phyloP scores from a whole-genome alignment of 1,140 invertebrate genomes.

The Lucilia sericata region DNA sequence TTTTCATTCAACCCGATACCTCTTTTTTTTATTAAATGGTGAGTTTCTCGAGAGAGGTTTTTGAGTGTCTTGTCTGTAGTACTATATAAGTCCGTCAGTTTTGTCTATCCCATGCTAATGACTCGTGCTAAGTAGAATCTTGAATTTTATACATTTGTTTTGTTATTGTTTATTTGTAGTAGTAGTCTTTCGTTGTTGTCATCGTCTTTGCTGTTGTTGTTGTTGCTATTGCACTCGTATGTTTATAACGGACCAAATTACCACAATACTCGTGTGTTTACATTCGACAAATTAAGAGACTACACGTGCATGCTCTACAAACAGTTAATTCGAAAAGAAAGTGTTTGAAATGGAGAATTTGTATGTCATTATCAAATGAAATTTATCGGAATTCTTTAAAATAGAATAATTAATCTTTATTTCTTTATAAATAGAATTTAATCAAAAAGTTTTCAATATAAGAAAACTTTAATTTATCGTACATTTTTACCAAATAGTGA shows the following conservation, averaged over 20 bases:
- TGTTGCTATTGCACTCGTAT: not conserved
- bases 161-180: too few species aligned
- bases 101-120: not conserved
- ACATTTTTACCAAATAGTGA: too few species aligned
- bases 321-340: not conserved
- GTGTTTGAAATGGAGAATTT: not conserved
- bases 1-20: not conserved
- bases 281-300: slow-evolving; percentile 12
- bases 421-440: too few species aligned
- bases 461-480: too few species aligned
- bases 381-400: too few species aligned
- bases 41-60: not conserved
- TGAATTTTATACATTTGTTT: not conserved
- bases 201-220: not conserved
- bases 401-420: too few species aligned
- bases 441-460: too few species aligned
- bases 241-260: not conserved
- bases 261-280: slow-evolving; percentile 1
- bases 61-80: not conserved
- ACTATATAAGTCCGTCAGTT: not conserved
- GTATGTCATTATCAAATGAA: too few species aligned
- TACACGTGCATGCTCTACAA: not conserved
- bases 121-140: slow-evolving; percentile 9
- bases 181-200: not conserved
- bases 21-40: not conserved